These are phyloP conservation scores for Pollenia griseotomentosa DNA, from an alignment of 2,888 invertebrate species.

Conservation along the genomic window DNA sequence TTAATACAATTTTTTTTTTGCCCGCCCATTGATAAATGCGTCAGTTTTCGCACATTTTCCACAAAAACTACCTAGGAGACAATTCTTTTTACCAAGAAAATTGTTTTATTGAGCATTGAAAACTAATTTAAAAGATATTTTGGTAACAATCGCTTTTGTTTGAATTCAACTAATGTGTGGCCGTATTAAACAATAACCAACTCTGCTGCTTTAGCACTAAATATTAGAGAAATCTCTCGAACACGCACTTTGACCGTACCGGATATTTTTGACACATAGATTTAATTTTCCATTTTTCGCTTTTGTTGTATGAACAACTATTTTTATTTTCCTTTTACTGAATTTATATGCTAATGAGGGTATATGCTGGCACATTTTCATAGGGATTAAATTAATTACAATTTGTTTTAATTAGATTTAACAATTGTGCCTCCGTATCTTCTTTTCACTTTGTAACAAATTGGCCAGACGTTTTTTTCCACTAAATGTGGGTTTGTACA, in stretches of 20 bases:
- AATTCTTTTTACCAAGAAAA: slow-evolving; percentile 47
- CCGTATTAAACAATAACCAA: slow-evolving; percentile 31
- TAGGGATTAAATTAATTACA: slow-evolving; percentile 70
- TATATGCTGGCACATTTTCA: slow-evolving; percentile 67
- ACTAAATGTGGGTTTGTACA: slow-evolving; percentile 2
- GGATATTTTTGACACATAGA: slow-evolving; percentile 39
- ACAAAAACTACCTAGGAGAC: slow-evolving; percentile 54
- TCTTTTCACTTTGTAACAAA: slow-evolving; percentile 11
- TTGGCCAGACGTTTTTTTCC: slow-evolving; percentile 21
- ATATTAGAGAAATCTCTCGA: slow-evolving; percentile 2
- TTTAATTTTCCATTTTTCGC: slow-evolving; percentile 12
- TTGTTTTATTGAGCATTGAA: slow-evolving; percentile 64
- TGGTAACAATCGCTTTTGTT: slow-evolving; percentile 39
- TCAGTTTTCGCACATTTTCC: slow-evolving; percentile 56
- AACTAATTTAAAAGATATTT: slow-evolving; percentile 56
- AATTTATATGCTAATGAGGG: slow-evolving; percentile 68
- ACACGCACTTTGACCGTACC: slow-evolving; percentile 9
- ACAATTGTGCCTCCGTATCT: slow-evolving; percentile 36
- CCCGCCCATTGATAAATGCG: slow-evolving; percentile 55
- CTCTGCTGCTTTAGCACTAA: slow-evolving; percentile 8
- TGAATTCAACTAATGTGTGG: slow-evolving; percentile 49
- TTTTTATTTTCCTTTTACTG: slow-evolving; percentile 17
- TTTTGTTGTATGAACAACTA: neutral
- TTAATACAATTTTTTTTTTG: slow-evolving; percentile 20
- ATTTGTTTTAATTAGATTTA: slow-evolving; percentile 70